Conservation (phyloP, 2,113 vertebrate species). For the Xenopus laevis region DNA sequence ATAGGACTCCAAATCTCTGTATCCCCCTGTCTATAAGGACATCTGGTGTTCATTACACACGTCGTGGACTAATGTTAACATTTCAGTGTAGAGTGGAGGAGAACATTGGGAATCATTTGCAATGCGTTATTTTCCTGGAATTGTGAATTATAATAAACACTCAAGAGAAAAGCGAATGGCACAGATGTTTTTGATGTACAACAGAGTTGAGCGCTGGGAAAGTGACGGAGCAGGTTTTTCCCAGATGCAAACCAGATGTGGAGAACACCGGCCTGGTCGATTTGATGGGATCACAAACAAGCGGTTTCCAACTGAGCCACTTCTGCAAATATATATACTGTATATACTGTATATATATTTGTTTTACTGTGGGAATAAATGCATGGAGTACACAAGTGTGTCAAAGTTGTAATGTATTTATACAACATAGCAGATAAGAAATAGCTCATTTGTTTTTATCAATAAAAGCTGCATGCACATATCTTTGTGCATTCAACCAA, state of each 20-base stretch:
- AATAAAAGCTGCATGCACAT: too few relatives aligned
- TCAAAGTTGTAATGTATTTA: too few relatives aligned
- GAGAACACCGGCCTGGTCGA: neutral
- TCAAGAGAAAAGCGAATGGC: neutral
- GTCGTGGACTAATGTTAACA: neutral
- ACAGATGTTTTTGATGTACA: constrained; percentile 18
- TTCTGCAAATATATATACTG: neutral
- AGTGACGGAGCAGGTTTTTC: neutral
- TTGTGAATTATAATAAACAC: constrained; percentile 8
- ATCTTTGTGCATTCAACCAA: too few relatives aligned
- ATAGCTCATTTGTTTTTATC: too few relatives aligned
- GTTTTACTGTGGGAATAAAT: too few relatives aligned
- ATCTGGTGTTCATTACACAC: constrained; percentile 14
- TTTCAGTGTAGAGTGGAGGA: neutral
- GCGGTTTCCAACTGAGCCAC: neutral
- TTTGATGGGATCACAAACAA: neutral
- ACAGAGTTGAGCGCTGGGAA: constrained; percentile 7
- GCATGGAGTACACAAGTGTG: too few relatives aligned
- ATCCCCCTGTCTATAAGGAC: too few relatives aligned
- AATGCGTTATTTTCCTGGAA: constrained; percentile 14
- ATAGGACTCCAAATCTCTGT: too few relatives aligned
- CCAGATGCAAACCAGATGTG: constrained; percentile 9
- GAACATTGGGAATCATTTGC: constrained; percentile 5
- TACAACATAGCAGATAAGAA: too few relatives aligned
- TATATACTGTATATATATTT: too few relatives aligned